Base-by-base conservation (phyloP, 2,888 invertebrate genomes). In the Sphaerolaimus hirsutus region DNA sequence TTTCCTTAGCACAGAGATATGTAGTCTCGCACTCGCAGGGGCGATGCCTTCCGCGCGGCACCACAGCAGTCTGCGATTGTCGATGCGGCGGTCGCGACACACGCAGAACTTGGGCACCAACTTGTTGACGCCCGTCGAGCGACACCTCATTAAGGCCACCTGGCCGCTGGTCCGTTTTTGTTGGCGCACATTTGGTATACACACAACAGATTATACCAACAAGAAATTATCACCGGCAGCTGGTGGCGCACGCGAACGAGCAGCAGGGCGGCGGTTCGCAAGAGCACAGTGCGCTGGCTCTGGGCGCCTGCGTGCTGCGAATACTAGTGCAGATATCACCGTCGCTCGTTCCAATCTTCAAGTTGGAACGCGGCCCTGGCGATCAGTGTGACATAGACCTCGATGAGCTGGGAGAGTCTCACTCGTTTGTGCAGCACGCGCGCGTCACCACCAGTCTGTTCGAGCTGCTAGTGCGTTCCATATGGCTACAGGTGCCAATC, bases 1-100 rank as follows among this genome's bases (percentile, higher is more conserved):
- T n/a, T n/a, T n/a, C n/a, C n/a, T n/a, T n/a, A n/a, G n/a, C n/a
- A n/a, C n/a, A n/a, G n/a, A n/a, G n/a, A n/a, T n/a, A n/a, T n/a
- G n/a, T n/a, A n/a, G n/a, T n/a, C n/a, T n/a, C n/a, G n/a, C n/a
- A n/a, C n/a, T n/a, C n/a, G n/a, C n/a, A n/a, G n/a, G n/a, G n/a
- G n/a, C n/a, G n/a, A n/a, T n/a, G n/a, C n/a, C n/a, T n/a, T n/a
- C n/a, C n/a, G n/a, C n/a, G n/a, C n/a, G n/a, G n/a, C n/a, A n/a
- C n/a, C n/a, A n/a, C n/a, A n/a, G n/a, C n/a, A n/a, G n/a, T n/a
- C n/a, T n/a, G n/a, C n/a, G n/a, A n/a, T n/a, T n/a, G n/a, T n/a
- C n/a, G n/a, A n/a, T n/a, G n/a, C n/a, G n/a, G n/a, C 37, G 19
- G n/a, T 37, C 37, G 37, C 40, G 40, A 23, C 40, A 40, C 40